These are phyloP conservation scores for Trachelipus rathkii DNA, from an alignment of 1,140 invertebrate genomes.

Conservation along the genomic window DNA sequence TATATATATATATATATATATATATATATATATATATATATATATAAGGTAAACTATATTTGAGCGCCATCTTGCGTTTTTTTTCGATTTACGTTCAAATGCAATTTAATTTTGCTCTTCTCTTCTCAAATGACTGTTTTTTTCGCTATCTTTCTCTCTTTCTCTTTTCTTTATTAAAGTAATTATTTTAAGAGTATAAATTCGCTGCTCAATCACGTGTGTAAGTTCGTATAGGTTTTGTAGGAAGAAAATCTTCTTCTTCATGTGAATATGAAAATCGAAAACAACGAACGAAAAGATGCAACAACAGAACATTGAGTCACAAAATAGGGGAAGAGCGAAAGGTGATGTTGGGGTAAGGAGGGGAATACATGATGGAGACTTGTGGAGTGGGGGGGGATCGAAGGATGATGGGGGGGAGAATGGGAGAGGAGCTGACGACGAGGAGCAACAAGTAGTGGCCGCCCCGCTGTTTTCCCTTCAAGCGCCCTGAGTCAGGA, in stretches of 20 bases:
- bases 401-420: not conserved
- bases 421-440: conserved; percentile 8
- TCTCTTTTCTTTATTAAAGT: no score
- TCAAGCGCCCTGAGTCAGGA: not conserved
- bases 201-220: not conserved
- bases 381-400: not conserved
- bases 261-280: not conserved
- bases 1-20: no score
- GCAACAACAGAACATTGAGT: not conserved
- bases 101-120: not conserved
- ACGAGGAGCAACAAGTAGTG: conserved; percentile 11
- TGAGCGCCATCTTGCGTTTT: conserved; percentile 9
- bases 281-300: not conserved
- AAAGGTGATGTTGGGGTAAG: not conserved
- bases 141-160: not conserved
- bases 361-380: not conserved
- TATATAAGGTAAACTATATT: no score
- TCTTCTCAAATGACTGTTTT: not conserved
- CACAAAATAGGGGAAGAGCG: not conserved
- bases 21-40: no score
- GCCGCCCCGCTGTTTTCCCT: conserved; percentile 6
- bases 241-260: not conserved
- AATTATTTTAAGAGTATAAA: not conserved
- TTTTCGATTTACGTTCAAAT: not conserved
- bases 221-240: not conserved